These are phyloP conservation scores for Cosmopolites sordidus DNA, from an alignment of 2,888 invertebrate genomes.

Conservation along the genomic window DNA sequence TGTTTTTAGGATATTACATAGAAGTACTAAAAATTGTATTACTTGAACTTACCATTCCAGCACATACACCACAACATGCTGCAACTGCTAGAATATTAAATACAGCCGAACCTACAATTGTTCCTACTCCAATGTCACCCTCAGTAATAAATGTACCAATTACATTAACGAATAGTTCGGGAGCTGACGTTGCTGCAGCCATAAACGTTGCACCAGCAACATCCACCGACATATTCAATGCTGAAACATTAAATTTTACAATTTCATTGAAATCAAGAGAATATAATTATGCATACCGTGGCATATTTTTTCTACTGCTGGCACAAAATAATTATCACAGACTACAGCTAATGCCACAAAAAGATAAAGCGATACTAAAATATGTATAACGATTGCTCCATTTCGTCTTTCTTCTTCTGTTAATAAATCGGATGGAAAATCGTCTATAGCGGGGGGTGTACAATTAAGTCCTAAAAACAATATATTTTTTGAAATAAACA, in stretches of 20 bases:
- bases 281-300: conserved; percentile 77
- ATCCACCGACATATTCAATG: conserved; percentile 66
- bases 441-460: conserved; percentile 81
- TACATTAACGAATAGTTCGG: conserved; percentile 82
- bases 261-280: not conserved
- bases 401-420: conserved; percentile 70
- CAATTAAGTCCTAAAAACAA: conserved; percentile 58
- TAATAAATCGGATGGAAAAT: conserved; percentile 81
- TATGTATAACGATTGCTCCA: conserved; percentile 79
- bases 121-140: conserved; percentile 74
- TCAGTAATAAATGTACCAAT: conserved; percentile 78
- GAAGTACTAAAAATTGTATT: not conserved
- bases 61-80: conserved; percentile 68
- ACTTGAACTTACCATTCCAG: conserved; percentile 57
- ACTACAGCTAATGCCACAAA: conserved; percentile 81
- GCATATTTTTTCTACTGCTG: conserved; percentile 86
- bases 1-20: no score
- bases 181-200: conserved; percentile 86
- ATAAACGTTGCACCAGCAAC: conserved; percentile 89
- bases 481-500: no score
- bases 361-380: conserved; percentile 74
- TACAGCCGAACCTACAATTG: conserved; percentile 74
- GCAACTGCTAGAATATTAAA: conserved; percentile 77
- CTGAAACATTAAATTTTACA: conserved; percentile 43
- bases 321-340: conserved; percentile 93